Evolutionary conservation across 2,797 vertebrate genomes (phyloP), one percentile per base, ranked within the genome.

Genomic region (Steatocranus sp.): DNA sequence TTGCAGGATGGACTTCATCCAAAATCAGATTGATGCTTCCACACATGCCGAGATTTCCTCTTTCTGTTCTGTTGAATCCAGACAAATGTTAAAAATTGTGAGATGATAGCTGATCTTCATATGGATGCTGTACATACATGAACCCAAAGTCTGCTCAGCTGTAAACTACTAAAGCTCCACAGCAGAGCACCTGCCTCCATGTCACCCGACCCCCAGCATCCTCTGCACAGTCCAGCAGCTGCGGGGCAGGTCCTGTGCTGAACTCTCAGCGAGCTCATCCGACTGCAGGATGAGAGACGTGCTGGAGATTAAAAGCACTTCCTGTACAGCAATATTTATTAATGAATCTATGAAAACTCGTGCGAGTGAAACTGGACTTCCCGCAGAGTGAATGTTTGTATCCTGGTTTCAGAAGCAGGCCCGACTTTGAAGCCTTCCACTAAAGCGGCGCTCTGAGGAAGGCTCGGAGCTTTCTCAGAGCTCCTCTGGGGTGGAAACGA

Each of bases 221-320:
- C 36, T 66, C 61, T 12, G n/a, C 30, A 14, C 34, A 63, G 11
- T 63, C 3, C 11, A 36, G 18, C n/a, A 63, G 61, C 34, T 15
- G n/a, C 8, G 3, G 2, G 6, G 53, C 25, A 56, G 53, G 25
- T 56, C 9, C 56, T 7, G 56, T n/a, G 30, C 54, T 58, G 30
- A 0, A n/a, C 30, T 58, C 27, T 58, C 27, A n/a, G 30, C 5
- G 2, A 34, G 15, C 53, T 56, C 27, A 17, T 30, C 8, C 1
- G 5, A 30, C 25, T 68, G 2, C 61, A 68, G 32, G 32, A 61
- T 4, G 32, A 63, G 14, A 25, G 36, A 25, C 2, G 12, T 41
- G 36, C 61, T 41, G 61, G 36, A 43, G 15, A 23, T 36, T 8
- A 20, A 61, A 20, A 20, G 58, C 36, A 66, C 61, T 66, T 66